A percentile compares a stretch with the other conserved stretches of the same genome.
phyloP scores from a whole-genome alignment of 2,888 invertebrate genomes.

The Oligia latruncula region DNA sequence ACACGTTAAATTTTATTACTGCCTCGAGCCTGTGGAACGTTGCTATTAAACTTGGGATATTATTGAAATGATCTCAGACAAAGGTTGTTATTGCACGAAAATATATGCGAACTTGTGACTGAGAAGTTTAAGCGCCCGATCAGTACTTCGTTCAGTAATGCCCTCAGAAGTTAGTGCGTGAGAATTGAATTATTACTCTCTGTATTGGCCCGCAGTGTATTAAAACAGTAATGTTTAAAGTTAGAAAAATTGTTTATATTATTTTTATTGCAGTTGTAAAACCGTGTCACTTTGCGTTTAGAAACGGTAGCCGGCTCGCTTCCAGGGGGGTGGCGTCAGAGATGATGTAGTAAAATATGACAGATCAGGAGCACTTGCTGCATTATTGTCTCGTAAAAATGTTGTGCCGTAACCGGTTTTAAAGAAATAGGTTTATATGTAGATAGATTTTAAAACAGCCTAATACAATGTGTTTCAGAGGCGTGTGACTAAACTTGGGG shows the following conservation, averaged over 20 bases:
- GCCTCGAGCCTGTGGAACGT: constrained; percentile 77
- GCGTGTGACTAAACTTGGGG: too few relatives aligned
- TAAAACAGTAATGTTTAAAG: constrained; percentile 57
- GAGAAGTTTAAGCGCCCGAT: constrained; percentile 73
- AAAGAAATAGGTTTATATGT: too few relatives aligned
- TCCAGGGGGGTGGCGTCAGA: constrained; percentile 40
- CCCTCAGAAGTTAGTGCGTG: constrained; percentile 54
- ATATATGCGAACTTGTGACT: constrained; percentile 76
- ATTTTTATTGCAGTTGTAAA: constrained; percentile 60
- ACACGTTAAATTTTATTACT: constrained; percentile 87
- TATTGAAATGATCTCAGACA: constrained; percentile 87
- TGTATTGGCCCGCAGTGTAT: constrained; percentile 64
- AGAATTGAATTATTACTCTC: constrained; percentile 54
- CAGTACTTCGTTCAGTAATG: constrained; percentile 67
- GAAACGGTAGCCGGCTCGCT: constrained; percentile 20
- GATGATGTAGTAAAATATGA: constrained; percentile 16
- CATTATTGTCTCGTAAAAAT: constrained; percentile 28
- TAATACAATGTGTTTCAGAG: too few relatives aligned
- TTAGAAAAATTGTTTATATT: constrained; percentile 63
- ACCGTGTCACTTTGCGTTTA: constrained; percentile 30
- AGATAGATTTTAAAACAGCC: too few relatives aligned
- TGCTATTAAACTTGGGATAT: constrained; percentile 86
- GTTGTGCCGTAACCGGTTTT: background rate
- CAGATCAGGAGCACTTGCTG: constrained; percentile 38
- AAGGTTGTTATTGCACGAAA: constrained; percentile 77